phyloP scores from a whole-genome alignment of 2,888 invertebrate genomes.

The Phaedon cochleariae region DNA sequence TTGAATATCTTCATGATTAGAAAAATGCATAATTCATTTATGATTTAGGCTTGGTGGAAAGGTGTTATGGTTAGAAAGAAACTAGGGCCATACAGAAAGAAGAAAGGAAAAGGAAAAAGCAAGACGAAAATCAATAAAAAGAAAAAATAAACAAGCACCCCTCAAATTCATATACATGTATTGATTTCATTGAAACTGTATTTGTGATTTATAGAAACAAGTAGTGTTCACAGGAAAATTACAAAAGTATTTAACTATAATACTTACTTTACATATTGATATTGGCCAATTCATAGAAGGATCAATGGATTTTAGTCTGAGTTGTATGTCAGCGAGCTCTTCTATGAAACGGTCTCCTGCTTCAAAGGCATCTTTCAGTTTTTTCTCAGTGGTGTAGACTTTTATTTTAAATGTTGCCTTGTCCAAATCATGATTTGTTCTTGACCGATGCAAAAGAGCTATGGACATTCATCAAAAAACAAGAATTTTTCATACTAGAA shows the following conservation, averaged over 20 bases:
- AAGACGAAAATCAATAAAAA: conserved; percentile 31
- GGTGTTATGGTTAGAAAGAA: conserved; percentile 49
- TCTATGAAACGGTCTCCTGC: conserved; percentile 51
- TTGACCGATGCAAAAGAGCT: conserved; percentile 47
- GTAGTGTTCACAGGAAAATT: too few relatives aligned
- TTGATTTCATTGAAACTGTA: background rate
- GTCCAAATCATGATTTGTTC: conserved; percentile 53
- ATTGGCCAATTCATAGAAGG: conserved; percentile 30
- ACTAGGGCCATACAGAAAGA: conserved; percentile 48
- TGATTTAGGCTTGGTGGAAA: conserved; percentile 53
- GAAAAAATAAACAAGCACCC: conserved; percentile 24
- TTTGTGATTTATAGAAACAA: too few relatives aligned
- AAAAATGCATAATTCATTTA: too few relatives aligned
- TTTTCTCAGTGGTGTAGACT: conserved; percentile 43
- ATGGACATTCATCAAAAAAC: conserved; percentile 7
- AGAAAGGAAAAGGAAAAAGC: conserved; percentile 44
- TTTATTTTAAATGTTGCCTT: conserved; percentile 46
- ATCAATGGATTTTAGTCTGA: conserved; percentile 43
- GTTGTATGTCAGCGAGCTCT: conserved; percentile 49
- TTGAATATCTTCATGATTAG: background rate
- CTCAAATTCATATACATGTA: background rate
- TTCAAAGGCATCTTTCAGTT: conserved; percentile 49
- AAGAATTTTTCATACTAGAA: too few relatives aligned
- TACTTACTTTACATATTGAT: conserved; percentile 37
- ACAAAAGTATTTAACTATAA: too few relatives aligned